A percentile compares a stretch with the other conserved stretches of the same genome.
These are phyloP conservation scores for Lithophane ornitopus DNA, from an alignment of 2,888 invertebrate genomes.

Conservation along the genomic window DNA sequence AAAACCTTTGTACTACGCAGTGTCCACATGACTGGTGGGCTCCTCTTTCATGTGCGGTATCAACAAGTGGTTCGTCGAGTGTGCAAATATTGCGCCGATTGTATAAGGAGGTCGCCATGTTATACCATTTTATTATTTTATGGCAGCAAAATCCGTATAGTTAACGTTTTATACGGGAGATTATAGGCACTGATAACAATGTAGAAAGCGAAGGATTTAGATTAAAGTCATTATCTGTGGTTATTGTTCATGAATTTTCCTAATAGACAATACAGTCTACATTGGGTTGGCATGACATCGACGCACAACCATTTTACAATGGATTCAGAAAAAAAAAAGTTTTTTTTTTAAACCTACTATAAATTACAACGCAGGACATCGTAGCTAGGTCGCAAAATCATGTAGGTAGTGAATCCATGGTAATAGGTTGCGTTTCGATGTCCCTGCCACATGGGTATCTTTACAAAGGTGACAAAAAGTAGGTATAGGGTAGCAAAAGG, in stretches of 20 bases:
- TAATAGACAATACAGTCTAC: constrained; percentile 1
- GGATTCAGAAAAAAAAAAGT: no score
- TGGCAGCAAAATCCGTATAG: constrained; percentile 29
- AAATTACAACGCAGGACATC: no score
- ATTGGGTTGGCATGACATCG: no score
- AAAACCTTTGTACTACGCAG: constrained; percentile 25
- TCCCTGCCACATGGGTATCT: no score
- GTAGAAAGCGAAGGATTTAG: constrained; percentile 51
- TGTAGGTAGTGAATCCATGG: no score
- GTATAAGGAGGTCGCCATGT: constrained; percentile 64
- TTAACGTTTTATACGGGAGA: constrained; percentile 51
- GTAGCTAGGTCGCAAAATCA: no score
- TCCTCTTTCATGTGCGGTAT: constrained; percentile 27
- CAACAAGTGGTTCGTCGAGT: constrained; percentile 65
- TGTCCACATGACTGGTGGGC: constrained; percentile 21
- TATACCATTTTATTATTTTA: constrained; percentile 51
- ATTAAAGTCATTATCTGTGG: constrained; percentile 38
- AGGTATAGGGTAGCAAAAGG: no score
- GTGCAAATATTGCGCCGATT: constrained; percentile 60
- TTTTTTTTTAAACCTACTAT: no score
- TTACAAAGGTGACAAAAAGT: neutral
- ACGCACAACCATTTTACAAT: no score
- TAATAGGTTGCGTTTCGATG: no score
- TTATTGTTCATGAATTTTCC: constrained; percentile 22
- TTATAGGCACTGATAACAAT: constrained; percentile 42